A percentile compares a stretch with the other conserved stretches of the same genome.
phyloP scores from a whole-genome alignment of 1,140 invertebrate species.

The Heterodera schachtii region DNA sequence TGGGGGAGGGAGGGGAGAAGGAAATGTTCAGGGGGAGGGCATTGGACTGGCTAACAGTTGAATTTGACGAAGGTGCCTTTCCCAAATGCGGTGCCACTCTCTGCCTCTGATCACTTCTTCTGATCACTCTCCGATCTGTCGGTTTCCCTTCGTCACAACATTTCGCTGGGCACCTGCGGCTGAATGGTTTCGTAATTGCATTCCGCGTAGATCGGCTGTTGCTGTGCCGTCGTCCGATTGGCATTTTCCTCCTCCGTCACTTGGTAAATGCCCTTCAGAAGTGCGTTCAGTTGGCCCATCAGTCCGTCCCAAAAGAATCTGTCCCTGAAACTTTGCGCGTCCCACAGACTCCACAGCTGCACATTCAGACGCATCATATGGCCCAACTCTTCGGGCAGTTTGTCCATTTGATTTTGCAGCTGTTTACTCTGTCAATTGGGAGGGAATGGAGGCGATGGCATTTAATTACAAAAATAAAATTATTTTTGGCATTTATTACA shows the following conservation, averaged over 20 bases:
- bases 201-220: too few species aligned
- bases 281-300: background rate
- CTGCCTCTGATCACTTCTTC: too few species aligned
- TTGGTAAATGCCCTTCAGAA: background rate
- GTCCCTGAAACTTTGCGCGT: constrained; percentile 19
- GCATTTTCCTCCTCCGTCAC: background rate
- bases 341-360: background rate
- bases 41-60: too few species aligned
- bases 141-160: too few species aligned
- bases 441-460: constrained; percentile 34
- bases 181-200: too few species aligned
- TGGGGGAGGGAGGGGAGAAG: too few species aligned
- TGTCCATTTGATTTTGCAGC: constrained; percentile 47
- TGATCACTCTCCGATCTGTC: too few species aligned
- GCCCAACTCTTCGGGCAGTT: constrained; percentile 56
- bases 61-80: too few species aligned
- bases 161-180: too few species aligned
- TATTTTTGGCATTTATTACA: too few species aligned
- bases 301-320: background rate
- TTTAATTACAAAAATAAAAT: background rate
- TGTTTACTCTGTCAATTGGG: constrained; percentile 34
- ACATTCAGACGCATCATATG: constrained; percentile 57
- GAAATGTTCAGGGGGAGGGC: too few species aligned
- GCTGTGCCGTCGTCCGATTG: background rate
- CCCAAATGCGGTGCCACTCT: too few species aligned